Percentiles rank a stretch among this genome's conserved stretches.
phyloP scores from a whole-genome alignment of 2,797 vertebrate genomes.

The Synanceia verrucosa region DNA sequence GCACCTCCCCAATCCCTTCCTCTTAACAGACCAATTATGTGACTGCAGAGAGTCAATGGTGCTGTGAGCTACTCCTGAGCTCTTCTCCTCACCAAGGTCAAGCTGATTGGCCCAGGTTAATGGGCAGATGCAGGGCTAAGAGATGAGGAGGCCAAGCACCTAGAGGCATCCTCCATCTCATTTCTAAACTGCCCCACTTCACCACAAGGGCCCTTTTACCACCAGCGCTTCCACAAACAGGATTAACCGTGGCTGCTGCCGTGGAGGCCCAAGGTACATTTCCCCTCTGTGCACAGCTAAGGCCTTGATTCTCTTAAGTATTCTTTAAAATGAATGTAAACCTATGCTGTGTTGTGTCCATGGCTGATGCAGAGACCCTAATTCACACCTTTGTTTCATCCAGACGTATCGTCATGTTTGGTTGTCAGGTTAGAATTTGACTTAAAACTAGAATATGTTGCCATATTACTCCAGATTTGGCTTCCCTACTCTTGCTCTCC shows the following conservation, averaged over 20 bases:
- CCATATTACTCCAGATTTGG: background rate
- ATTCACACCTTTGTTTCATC: too few species aligned
- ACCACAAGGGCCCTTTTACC: constrained; percentile 75
- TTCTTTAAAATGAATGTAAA: too few species aligned
- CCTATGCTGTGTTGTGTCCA: too few species aligned
- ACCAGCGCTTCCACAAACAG: constrained; percentile 72
- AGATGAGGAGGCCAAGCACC: constrained; percentile 82
- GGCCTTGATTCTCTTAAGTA: background rate
- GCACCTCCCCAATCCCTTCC: constrained; percentile 41
- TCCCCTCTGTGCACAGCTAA: constrained; percentile 8
- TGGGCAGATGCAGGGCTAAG: constrained; percentile 79
- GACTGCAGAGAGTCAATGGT: constrained; percentile 75
- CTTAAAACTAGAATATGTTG: background rate
- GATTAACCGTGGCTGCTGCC: constrained; percentile 75
- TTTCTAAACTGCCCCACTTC: constrained; percentile 80
- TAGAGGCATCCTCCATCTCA: constrained; percentile 79
- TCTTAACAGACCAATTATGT: constrained; percentile 79
- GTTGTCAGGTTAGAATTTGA: background rate
- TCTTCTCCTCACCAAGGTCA: constrained; percentile 82
- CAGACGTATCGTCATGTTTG: background rate
- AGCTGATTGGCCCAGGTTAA: constrained; percentile 86
- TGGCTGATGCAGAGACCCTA: too few species aligned
- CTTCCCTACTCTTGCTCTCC: background rate
- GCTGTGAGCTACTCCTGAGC: constrained; percentile 70
- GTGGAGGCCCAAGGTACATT: constrained; percentile 24